Percentiles rank a stretch among this genome's conserved stretches.
These are phyloP conservation scores for Eretmochelys imbricata DNA, from an alignment of 2,113 vertebrate species.

Conservation along the genomic window DNA sequence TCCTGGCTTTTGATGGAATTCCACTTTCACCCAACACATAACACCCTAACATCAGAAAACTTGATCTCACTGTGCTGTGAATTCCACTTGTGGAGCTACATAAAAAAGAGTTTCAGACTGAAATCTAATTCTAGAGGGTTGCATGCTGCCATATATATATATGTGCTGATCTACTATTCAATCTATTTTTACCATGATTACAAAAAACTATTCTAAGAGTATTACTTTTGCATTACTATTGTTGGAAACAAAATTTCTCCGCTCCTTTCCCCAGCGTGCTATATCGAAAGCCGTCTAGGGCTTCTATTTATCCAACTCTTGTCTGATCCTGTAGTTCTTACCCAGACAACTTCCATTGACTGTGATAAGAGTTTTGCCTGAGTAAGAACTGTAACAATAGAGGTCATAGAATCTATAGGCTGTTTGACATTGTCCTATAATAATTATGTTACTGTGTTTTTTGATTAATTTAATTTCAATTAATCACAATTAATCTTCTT, in stretches of 20 bases:
- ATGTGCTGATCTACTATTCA: not conserved
- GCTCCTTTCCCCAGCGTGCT: not conserved
- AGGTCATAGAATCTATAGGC: slow-evolving; percentile 24
- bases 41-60: not conserved
- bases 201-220: not conserved
- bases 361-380: not conserved
- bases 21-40: not conserved
- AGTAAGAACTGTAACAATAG: not conserved
- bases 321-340: not conserved
- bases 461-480: not conserved
- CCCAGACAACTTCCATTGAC: not conserved
- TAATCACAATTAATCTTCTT: slow-evolving; percentile 73
- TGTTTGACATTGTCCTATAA: slow-evolving; percentile 70
- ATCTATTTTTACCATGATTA: not conserved
- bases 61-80: not conserved
- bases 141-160: not conserved
- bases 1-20: not conserved
- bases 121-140: not conserved
- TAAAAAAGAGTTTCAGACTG: not conserved
- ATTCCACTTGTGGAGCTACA: not conserved
- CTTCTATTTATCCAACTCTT: not conserved
- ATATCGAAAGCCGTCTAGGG: not conserved
- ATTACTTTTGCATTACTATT: not conserved
- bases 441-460: slow-evolving; percentile 56
- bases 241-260: rapidly evolving